Percentiles rank a stretch among this genome's conserved stretches.
phyloP scores from a whole-genome alignment of 2,888 invertebrate species.

The Cylloceria caligata region DNA sequence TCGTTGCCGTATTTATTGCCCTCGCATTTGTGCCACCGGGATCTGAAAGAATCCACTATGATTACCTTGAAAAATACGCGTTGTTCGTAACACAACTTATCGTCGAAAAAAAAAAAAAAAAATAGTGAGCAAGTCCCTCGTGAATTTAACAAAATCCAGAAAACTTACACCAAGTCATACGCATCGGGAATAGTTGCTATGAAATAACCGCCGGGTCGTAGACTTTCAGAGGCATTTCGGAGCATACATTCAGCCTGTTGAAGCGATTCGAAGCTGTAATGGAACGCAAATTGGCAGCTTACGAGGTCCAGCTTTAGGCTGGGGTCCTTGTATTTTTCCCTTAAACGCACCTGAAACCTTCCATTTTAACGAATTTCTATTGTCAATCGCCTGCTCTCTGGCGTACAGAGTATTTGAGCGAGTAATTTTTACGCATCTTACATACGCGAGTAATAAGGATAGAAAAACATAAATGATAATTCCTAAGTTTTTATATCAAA shows the following conservation, averaged over 20 bases:
- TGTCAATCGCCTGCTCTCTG: slow-evolving; percentile 67
- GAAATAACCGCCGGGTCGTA: slow-evolving; percentile 96
- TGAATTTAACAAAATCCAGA: background rate
- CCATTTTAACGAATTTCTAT: slow-evolving; percentile 74
- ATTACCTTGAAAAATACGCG: too few relatives aligned
- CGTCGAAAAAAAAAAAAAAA: background rate
- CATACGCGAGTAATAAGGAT: too few relatives aligned
- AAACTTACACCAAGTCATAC: slow-evolving; percentile 92
- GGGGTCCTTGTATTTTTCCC: slow-evolving; percentile 91
- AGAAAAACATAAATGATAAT: background rate
- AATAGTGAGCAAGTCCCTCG: too few relatives aligned
- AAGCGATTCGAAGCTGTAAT: slow-evolving; percentile 97
- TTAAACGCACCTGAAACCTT: slow-evolving; percentile 86
- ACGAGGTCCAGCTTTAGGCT: slow-evolving; percentile 94
- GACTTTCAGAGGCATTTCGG: slow-evolving; percentile 95
- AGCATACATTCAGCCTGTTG: slow-evolving; percentile 96
- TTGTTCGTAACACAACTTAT: background rate
- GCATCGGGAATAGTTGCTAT: slow-evolving; percentile 99
- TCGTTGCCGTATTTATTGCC: slow-evolving; percentile 91
- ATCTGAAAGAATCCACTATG: slow-evolving; percentile 73
- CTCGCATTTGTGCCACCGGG: slow-evolving; percentile 87
- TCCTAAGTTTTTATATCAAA: background rate
- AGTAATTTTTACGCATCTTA: background rate
- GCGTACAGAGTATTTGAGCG: slow-evolving; percentile 45
- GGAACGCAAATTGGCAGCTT: slow-evolving; percentile 99